Conservation (phyloP, 1,140 invertebrate genomes). For the Sitophilus oryzae region DNA sequence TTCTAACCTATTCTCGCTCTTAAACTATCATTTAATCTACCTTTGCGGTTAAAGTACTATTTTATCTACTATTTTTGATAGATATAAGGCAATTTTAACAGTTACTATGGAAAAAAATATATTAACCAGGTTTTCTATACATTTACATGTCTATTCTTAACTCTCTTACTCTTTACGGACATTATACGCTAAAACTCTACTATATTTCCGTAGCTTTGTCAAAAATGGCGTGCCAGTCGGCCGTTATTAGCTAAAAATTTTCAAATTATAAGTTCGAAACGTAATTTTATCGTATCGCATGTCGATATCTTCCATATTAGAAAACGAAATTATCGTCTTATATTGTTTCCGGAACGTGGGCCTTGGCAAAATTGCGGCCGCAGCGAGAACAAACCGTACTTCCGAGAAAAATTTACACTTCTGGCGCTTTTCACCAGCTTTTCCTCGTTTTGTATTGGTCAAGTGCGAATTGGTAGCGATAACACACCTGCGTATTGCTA, state of each 20-base stretch:
- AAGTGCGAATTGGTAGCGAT: not conserved
- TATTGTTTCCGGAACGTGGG: slow-evolving; percentile 9
- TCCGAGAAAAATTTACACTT: slow-evolving; percentile 3
- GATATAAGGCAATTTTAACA: too few species aligned
- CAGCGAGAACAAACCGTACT: slow-evolving; percentile 3
- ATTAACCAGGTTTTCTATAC: too few species aligned
- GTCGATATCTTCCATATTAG: slow-evolving; percentile 40
- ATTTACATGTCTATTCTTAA: too few species aligned
- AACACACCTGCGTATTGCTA: too few species aligned
- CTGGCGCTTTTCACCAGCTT: not conserved
- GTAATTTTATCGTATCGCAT: slow-evolving; percentile 41
- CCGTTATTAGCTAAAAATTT: slow-evolving; percentile 41
- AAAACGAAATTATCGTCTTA: slow-evolving; percentile 34
- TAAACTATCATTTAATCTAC: too few species aligned
- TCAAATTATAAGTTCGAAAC: slow-evolving; percentile 40
- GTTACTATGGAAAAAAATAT: too few species aligned
- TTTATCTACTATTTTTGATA: too few species aligned
- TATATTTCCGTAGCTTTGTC: not conserved
- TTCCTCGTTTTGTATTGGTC: not conserved
- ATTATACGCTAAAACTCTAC: slow-evolving; percentile 9
- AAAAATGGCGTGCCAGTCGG: slow-evolving; percentile 33
- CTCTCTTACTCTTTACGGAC: too few species aligned
- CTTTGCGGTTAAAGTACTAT: too few species aligned
- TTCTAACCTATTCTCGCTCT: too few species aligned
- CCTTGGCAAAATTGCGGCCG: slow-evolving; percentile 17